These are phyloP conservation scores for Lamellibrachia columna DNA, from an alignment of 2,888 invertebrate species.

Conservation along the genomic window DNA sequence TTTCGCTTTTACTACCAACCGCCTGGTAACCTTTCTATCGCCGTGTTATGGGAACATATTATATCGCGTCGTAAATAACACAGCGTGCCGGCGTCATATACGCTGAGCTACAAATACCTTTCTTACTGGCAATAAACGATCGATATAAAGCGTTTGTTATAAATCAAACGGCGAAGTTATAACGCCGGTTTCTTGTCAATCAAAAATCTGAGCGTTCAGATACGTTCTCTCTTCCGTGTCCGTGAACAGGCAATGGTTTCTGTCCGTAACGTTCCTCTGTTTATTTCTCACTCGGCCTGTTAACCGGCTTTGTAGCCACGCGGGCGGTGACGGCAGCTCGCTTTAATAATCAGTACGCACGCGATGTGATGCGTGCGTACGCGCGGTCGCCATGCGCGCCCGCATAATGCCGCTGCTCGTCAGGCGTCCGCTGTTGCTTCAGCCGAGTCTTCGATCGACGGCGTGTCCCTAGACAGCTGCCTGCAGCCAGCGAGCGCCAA, in stretches of 20 bases:
- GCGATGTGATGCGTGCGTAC: neutral
- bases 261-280: neutral
- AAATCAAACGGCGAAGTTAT: no score
- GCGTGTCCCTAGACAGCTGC: constrained; percentile 6
- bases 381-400: neutral
- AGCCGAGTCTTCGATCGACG: neutral
- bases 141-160: neutral
- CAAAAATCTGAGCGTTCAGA: neutral
- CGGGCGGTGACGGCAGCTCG: neutral
- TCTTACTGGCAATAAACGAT: neutral
- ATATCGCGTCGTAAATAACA: neutral
- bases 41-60: neutral
- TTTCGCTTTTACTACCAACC: neutral
- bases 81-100: neutral
- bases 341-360: constrained; percentile 5
- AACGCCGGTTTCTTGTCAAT: neutral
- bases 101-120: neutral
- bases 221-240: neutral
- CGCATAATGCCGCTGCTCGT: neutral
- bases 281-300: neutral
- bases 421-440: neutral
- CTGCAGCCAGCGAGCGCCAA: neutral
- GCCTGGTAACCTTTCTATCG: neutral
- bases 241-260: neutral
- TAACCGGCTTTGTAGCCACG: neutral